Base-by-base conservation (phyloP, 2,113 vertebrate genomes). In the Pomatostomus ruficeps region DNA sequence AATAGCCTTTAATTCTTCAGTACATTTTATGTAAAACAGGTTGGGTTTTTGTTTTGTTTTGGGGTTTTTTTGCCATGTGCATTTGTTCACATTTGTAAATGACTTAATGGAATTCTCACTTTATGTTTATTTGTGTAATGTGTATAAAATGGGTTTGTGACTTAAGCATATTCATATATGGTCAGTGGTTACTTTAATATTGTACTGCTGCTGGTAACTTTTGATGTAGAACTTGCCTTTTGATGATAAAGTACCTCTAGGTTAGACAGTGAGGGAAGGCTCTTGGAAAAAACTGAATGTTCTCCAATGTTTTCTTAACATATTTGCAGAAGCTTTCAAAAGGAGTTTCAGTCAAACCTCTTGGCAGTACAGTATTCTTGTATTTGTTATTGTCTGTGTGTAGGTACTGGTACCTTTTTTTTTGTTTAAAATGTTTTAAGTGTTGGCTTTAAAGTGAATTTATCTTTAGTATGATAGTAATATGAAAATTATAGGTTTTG, bases 381-480 rank as follows among this genome's bases (percentile, higher is more conserved):
- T 98, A 98, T 98, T 98, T 98, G 98, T 99, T 98, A 98, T 98
- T 94, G 98, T 99, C 98, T 97, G 98, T 98, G 98, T 99, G 98
- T 98, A 99, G 99, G 99, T 99, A 99, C 99, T 99, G 99, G 99
- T 99, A 99, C 99, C 98, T 89, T 89, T 99, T 98, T 95, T 98
- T 98, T 95, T 97, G 98, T 99, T 99, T 97, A 96, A 98, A 98
- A 98, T 98, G 98, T 99, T 98, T 98, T 98, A 98, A 98, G 98
- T 98, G 98, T 99, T 99, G 98, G 98, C 99, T 99, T 99, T 99
- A 99, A 99, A 99, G 98, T 99, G 98, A 99, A 98, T 98, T 99
- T 99, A 98, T 98, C 98, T 98, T 98, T 98, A 98, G 98, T 98
- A 98, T 98, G 98, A 98, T 98, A 98, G 98, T 98, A 98, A 99